A percentile compares a stretch with the other conserved stretches of the same genome.
Evolutionary conservation across 2,113 vertebrate genomes (phyloP).

Genomic region (Vicugna pacos): DNA sequence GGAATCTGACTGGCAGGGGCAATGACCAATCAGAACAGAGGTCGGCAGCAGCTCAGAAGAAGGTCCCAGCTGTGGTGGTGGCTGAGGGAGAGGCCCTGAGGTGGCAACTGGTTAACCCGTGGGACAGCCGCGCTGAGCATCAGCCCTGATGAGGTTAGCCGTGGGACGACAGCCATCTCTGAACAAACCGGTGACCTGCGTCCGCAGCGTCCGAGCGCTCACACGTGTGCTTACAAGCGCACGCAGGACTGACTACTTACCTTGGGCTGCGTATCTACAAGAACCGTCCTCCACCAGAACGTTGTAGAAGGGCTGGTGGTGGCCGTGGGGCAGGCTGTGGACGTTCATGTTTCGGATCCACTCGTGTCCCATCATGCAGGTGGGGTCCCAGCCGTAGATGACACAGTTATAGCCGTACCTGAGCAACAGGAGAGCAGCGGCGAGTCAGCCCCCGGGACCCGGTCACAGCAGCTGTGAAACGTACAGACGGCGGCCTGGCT

Average conservation of each 20-base stretch:
- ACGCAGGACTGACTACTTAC: conserved; percentile 79
- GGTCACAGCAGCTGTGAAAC: accelerated
- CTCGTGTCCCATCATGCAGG: conserved; percentile 98
- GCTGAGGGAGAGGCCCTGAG: accelerated
- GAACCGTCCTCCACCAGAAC: conserved; percentile 97
- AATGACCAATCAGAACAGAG: not conserved
- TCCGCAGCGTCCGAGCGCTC: not conserved
- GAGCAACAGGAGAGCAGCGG: accelerated
- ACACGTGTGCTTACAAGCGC: accelerated
- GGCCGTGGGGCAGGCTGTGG: conserved; percentile 94
- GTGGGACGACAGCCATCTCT: not conserved
- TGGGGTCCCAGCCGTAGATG: conserved; percentile 98
- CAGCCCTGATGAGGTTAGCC: not conserved
- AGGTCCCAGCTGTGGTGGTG: not conserved
- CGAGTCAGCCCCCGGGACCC: not conserved
- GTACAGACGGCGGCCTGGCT: accelerated
- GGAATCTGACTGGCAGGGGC: not conserved
- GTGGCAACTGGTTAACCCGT: accelerated
- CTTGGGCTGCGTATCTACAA: conserved; percentile 96
- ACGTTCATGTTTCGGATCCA: conserved; percentile 99
- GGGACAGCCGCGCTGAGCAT: accelerated
- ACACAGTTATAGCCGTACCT: conserved; percentile 98
- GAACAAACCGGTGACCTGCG: not conserved
- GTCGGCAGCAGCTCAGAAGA: not conserved
- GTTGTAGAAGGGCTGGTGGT: conserved; percentile 97